Percentiles rank a stretch among this genome's conserved stretches.
These are phyloP conservation scores for Strix uralensis DNA, from an alignment of 2,113 vertebrate species.

Conservation along the genomic window DNA sequence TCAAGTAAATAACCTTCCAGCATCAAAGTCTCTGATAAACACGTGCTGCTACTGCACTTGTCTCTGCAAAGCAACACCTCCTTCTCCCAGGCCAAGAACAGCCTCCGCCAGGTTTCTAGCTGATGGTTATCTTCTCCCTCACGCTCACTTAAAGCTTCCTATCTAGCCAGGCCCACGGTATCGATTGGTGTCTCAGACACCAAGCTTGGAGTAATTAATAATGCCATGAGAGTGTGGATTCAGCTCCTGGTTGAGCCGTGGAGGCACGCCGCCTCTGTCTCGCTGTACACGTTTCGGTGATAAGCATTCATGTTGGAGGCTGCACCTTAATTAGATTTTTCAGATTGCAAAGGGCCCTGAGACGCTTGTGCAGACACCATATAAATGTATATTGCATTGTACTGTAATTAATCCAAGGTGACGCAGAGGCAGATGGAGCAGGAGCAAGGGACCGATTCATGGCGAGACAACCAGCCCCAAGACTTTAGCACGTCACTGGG, in stretches of 20 bases:
- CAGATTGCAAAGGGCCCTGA: conserved; percentile 42
- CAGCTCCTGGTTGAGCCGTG: conserved; percentile 3
- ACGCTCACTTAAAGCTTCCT: background rate
- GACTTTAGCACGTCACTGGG: rapidly evolving
- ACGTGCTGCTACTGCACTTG: rapidly evolving
- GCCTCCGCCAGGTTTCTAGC: background rate
- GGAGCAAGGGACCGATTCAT: background rate
- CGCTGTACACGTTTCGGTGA: conserved; percentile 3
- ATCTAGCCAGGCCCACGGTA: conserved; percentile 14
- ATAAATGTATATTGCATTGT: conserved; percentile 59
- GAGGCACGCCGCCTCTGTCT: background rate
- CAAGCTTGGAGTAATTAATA: conserved; percentile 65
- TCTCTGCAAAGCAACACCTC: background rate
- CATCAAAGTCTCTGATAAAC: rapidly evolving
- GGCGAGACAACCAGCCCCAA: background rate
- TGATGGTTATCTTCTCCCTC: conserved; percentile 33
- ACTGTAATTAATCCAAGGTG: conserved; percentile 64
- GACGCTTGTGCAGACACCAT: conserved; percentile 41
- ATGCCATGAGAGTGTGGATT: conserved; percentile 30
- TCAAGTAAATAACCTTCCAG: background rate
- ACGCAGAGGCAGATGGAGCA: background rate
- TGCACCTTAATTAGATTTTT: conserved; percentile 66
- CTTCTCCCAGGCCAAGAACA: background rate
- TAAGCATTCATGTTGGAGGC: conserved; percentile 59
- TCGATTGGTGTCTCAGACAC: conserved; percentile 46